phyloP scores from a whole-genome alignment of 2,113 vertebrate species.

The Lates calcarifer region DNA sequence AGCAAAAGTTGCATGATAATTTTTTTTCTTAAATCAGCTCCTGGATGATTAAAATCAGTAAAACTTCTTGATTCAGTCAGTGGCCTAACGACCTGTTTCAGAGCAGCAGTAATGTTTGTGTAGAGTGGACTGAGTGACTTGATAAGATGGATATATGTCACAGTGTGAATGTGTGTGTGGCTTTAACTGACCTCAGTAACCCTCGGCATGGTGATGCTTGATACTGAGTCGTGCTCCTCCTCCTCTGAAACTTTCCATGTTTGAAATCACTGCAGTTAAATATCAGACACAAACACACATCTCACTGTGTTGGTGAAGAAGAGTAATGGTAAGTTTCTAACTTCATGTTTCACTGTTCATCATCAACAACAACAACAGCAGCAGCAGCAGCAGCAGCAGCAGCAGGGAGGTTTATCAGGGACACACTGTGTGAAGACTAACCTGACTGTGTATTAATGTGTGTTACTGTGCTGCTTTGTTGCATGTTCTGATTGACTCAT shows the following conservation, averaged over 20 bases:
- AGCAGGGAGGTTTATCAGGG: too few relatives aligned
- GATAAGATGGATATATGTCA: conserved; percentile 1
- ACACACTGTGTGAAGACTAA: conserved; percentile 32
- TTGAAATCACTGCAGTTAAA: conserved; percentile 34
- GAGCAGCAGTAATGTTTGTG: too few relatives aligned
- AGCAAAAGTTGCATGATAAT: too few relatives aligned
- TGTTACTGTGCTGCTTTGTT: conserved; percentile 44
- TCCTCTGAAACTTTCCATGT: conserved; percentile 40
- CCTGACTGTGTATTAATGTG: conserved; percentile 48
- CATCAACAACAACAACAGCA: too few relatives aligned
- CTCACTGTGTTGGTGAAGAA: background rate
- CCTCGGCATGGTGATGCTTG: conserved; percentile 53
- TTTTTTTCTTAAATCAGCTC: too few relatives aligned
- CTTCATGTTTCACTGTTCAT: background rate
- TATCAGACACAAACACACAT: background rate
- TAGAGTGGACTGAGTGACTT: background rate
- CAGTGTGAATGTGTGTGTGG: conserved; percentile 1
- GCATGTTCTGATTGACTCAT: conserved; percentile 57
- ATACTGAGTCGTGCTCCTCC: conserved; percentile 2
- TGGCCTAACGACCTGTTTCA: too few relatives aligned
- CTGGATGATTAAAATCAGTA: too few relatives aligned
- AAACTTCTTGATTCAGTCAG: too few relatives aligned
- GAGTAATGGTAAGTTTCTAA: conserved; percentile 59
- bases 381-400: too few relatives aligned
- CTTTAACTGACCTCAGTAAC: conserved; percentile 27